Evolutionary conservation across 2,113 vertebrate species (phyloP).

Genomic region (Micromys minutus): DNA sequence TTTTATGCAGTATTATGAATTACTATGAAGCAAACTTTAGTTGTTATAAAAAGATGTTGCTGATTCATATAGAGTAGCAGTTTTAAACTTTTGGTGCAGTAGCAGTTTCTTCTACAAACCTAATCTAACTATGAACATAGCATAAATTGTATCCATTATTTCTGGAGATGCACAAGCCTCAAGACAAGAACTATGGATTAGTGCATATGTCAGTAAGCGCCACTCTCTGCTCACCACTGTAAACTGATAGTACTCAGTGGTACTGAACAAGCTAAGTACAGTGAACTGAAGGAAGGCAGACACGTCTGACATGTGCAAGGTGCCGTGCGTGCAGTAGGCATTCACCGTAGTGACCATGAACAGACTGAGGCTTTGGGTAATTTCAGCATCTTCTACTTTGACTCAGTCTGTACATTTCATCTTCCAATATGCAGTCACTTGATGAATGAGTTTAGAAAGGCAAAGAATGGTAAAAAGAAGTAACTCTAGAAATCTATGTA

Average conservation of each 20-base stretch:
- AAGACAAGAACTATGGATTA: background rate
- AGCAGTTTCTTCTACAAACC: constrained; percentile 16
- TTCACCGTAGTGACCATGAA: background rate
- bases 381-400: background rate
- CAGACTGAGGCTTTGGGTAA: background rate
- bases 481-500: no score
- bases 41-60: constrained; percentile 14
- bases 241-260: background rate
- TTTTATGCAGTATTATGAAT: background rate
- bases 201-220: constrained; percentile 6
- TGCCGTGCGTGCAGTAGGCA: background rate
- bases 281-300: background rate
- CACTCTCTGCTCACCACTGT: background rate
- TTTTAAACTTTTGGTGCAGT: background rate
- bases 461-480: no score
- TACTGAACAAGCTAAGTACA: background rate
- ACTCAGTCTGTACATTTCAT: background rate
- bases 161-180: background rate
- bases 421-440: background rate
- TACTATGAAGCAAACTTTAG: background rate
- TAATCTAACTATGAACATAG: background rate
- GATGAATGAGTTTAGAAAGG: no score
- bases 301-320: background rate
- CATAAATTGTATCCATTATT: constrained; percentile 14
- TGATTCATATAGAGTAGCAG: background rate